A percentile compares a stretch with the other conserved stretches of the same genome.
Conservation (phyloP, 2,797 vertebrate genomes). For the Botia kubotai region DNA sequence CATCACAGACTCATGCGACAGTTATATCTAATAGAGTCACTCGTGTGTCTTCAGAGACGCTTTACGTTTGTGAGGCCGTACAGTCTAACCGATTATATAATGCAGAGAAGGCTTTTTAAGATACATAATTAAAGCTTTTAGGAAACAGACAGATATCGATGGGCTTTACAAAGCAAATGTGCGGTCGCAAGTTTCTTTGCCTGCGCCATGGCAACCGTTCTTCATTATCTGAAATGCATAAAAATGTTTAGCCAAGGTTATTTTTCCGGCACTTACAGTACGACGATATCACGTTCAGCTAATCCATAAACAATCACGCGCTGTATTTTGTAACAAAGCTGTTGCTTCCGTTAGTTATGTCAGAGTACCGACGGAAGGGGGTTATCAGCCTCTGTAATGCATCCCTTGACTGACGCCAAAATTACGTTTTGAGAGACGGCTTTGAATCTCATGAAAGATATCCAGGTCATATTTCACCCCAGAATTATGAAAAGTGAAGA, state of each 20-base stretch:
- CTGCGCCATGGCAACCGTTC: slow-evolving; percentile 45
- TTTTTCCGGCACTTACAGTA: neutral
- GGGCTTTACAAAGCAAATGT: slow-evolving; percentile 14
- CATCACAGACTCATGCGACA: neutral
- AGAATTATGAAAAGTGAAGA: neutral
- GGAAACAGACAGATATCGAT: slow-evolving; percentile 23
- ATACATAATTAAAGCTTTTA: slow-evolving; percentile 48
- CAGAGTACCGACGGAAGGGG: neutral
- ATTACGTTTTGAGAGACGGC: neutral
- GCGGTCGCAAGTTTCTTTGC: slow-evolving; percentile 1
- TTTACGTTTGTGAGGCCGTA: neutral
- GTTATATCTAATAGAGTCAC: neutral
- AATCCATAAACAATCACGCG: neutral
- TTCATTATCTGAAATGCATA: slow-evolving; percentile 13
- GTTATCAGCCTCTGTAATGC: neutral
- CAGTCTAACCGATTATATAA: slow-evolving; percentile 14
- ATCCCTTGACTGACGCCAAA: neutral
- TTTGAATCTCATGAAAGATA: neutral
- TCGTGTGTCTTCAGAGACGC: neutral
- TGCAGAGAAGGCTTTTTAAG: slow-evolving; percentile 12
- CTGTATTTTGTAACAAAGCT: neutral
- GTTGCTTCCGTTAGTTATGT: slow-evolving; percentile 12
- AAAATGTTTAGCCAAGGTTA: neutral
- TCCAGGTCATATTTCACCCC: neutral
- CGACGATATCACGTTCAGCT: neutral